Conservation (phyloP, 2,888 invertebrate species). For the Eretmocerus hayati region DNA sequence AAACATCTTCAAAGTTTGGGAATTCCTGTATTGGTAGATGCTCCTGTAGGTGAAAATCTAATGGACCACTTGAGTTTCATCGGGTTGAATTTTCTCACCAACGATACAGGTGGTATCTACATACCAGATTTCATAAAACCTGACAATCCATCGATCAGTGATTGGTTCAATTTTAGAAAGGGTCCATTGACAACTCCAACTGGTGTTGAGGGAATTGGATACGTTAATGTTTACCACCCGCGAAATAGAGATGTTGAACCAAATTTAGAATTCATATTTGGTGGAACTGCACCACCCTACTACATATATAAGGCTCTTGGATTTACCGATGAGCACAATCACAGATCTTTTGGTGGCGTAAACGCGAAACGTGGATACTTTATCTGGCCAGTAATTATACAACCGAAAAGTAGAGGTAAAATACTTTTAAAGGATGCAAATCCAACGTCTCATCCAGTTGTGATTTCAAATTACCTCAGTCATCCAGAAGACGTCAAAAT, state of each 20-base stretch:
- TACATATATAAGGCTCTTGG: slow-evolving; percentile 44
- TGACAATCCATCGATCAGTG: slow-evolving; percentile 23
- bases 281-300: slow-evolving; percentile 53
- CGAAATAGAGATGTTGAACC: slow-evolving; percentile 52
- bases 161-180: slow-evolving; percentile 52
- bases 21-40: too few species aligned
- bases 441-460: slow-evolving; percentile 56
- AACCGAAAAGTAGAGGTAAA: slow-evolving; percentile 58
- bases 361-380: slow-evolving; percentile 46
- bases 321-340: slow-evolving; percentile 52
- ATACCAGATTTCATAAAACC: slow-evolving; percentile 21
- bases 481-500: slow-evolving; percentile 54
- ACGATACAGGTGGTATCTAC: slow-evolving; percentile 36
- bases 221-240: slow-evolving; percentile 4
- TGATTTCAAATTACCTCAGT: slow-evolving; percentile 63
- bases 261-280: slow-evolving; percentile 64
- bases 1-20: too few species aligned
- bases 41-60: too few species aligned
- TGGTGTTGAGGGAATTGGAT: slow-evolving; percentile 58
- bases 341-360: slow-evolving; percentile 51
- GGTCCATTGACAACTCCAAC: slow-evolving; percentile 58
- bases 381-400: slow-evolving; percentile 51
- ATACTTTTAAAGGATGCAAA: slow-evolving; percentile 55
- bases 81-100: too few species aligned
- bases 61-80: too few species aligned